Percentiles rank a stretch among this genome's conserved stretches.
Evolutionary conservation across 2,113 vertebrate species (phyloP).

Genomic region (Poecile atricapillus): DNA sequence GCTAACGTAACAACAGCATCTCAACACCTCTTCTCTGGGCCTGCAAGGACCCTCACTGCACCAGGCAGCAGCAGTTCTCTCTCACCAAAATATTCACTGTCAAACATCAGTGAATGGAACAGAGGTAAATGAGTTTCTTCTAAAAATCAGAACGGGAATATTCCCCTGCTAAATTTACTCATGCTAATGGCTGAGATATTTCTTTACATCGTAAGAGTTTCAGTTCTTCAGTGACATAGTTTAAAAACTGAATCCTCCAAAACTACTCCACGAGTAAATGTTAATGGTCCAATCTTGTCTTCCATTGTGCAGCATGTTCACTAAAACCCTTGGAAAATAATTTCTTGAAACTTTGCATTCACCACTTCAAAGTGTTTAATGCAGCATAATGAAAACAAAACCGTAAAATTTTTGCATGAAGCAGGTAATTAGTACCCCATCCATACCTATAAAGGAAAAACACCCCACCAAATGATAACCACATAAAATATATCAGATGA

Average conservation of each 20-base stretch:
- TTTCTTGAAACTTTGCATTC: background rate
- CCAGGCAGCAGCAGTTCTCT: background rate
- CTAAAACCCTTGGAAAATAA: background rate
- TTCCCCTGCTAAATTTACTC: background rate
- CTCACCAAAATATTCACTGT: background rate
- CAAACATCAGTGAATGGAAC: background rate
- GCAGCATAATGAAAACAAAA: background rate
- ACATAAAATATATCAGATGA: background rate
- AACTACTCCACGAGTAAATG: background rate
- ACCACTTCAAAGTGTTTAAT: background rate
- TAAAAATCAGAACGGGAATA: background rate
- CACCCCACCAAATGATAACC: background rate
- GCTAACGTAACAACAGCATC: background rate
- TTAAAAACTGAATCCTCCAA: background rate
- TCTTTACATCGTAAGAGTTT: background rate
- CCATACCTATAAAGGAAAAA: background rate
- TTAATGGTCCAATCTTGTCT: background rate
- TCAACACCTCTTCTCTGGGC: background rate
- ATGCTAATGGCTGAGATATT: background rate
- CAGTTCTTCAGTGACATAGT: background rate
- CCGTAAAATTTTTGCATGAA: background rate
- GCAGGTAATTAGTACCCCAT: background rate
- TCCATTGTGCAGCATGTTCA: background rate
- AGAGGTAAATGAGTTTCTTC: background rate
- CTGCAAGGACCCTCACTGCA: background rate